phyloP scores from a whole-genome alignment of 2,797 vertebrate genomes.

The Gymnothorax reevesii region DNA sequence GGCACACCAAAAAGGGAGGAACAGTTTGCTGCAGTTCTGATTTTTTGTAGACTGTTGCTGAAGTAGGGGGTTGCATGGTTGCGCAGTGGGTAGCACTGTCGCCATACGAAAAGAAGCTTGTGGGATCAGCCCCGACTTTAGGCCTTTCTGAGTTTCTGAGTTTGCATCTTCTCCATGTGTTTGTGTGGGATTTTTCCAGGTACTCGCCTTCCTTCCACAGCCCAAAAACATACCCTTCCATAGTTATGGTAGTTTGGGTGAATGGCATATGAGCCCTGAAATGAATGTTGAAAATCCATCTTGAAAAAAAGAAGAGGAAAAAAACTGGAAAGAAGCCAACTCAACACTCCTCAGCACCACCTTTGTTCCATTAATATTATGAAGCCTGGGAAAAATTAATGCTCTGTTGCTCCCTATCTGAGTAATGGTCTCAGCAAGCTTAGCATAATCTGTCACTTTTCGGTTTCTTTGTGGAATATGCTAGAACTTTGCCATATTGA shows the following conservation, averaged over 20 bases:
- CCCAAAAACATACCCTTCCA: too few relatives aligned
- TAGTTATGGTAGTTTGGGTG: too few relatives aligned
- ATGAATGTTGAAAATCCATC: too few relatives aligned
- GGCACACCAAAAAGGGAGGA: background rate
- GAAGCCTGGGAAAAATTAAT: background rate
- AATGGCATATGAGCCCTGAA: too few relatives aligned
- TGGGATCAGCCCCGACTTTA: too few relatives aligned
- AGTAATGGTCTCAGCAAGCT: background rate
- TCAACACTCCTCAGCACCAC: background rate
- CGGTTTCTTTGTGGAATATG: too few relatives aligned
- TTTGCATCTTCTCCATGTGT: too few relatives aligned
- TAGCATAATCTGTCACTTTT: background rate
- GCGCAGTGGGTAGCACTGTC: too few relatives aligned
- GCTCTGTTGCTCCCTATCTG: slow-evolving; percentile 1
- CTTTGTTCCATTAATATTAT: background rate
- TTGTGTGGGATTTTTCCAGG: too few relatives aligned
- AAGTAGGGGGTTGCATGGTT: background rate
- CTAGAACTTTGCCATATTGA: background rate
- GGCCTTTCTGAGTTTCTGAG: too few relatives aligned
- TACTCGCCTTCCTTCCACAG: too few relatives aligned
- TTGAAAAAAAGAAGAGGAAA: background rate
- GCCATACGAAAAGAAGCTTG: too few relatives aligned
- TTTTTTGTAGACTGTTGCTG: background rate
- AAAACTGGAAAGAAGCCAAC: background rate
- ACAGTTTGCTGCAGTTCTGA: background rate